These are phyloP conservation scores for Drosophila parvula DNA, from an alignment of 1,140 invertebrate species.

Conservation along the genomic window DNA sequence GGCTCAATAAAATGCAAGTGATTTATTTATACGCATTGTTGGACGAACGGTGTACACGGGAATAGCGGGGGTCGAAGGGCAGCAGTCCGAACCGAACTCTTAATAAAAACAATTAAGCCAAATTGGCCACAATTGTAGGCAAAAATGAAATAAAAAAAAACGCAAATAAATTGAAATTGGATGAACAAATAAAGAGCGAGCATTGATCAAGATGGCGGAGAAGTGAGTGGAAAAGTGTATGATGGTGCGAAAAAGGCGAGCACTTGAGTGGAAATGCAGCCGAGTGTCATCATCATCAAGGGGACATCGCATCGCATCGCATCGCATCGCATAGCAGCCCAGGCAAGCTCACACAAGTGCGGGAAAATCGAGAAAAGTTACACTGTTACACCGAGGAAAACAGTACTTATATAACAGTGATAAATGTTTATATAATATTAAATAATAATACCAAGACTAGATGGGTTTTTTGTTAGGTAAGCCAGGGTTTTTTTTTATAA, in stretches of 20 bases:
- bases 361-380: conserved; percentile 9
- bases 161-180: conserved; percentile 31
- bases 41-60: neutral
- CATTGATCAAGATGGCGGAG: conserved; percentile 22
- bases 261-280: conserved; percentile 58
- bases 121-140: conserved; percentile 68
- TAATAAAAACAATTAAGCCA: conserved; percentile 73
- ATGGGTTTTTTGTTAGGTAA: too few relatives aligned
- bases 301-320: conserved; percentile 4
- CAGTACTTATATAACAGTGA: neutral
- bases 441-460: too few relatives aligned
- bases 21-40: conserved; percentile 76
- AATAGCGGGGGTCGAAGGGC: neutral
- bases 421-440: too few relatives aligned
- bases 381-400: conserved; percentile 10
- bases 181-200: conserved; percentile 16
- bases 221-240: conserved; percentile 29
- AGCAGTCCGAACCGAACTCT: conserved; percentile 30
- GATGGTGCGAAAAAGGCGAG: conserved; percentile 17
- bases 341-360: conserved; percentile 28
- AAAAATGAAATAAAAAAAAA: conserved; percentile 54
- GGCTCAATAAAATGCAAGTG: conserved; percentile 69
- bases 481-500: too few relatives aligned
- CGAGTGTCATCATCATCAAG: conserved; percentile 39
- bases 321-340: neutral